Base-by-base conservation (phyloP, 2,888 invertebrate species). In the Microdon myrmicae region DNA sequence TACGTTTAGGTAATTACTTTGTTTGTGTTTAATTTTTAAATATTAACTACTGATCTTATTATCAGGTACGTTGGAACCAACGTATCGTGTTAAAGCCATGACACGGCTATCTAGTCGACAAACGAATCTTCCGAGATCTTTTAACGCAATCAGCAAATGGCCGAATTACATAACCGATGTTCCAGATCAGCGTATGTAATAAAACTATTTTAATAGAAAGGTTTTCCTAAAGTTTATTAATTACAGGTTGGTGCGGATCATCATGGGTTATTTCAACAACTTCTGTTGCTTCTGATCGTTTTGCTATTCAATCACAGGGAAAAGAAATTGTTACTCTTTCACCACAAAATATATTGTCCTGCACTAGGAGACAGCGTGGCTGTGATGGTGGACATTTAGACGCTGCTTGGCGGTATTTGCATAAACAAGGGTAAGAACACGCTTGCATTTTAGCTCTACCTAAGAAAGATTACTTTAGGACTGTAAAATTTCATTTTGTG, bases 191-290 rank as follows among this genome's bases (percentile, higher is more conserved):
- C 87, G 86, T 61, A 87, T 86, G 86, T 82, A 20, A 32, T 19
- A 10, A n/a, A 9, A 37, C 10, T 20, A 2, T 14, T 28, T 17
- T 8, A 8, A 4, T 2, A 35, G 1, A 3, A 29, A 9, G 4
- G 43, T 13, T n/a, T 10, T n/a, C n/a, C n/a, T 25, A 9, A 28
- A 39, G 20, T 0, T 9, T 2, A 2, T n/a, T 26, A 2, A 3
- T 2, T n/a, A 10, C 3, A 73, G 86, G 85, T 12, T 85, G 86
- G 82, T 80, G 96, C 75, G 96, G 91, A 1, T 87, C 95, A 0
- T 96, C 95, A 2, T 97, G 96, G 96, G 96, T 94, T 0, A 84
- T 96, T 16, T 90, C 94, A 0, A 90, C 95, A 0, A 88, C 90
- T 7, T 86, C 87, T 8, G 88, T 93, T 25, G 89, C 89, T 45